Evolutionary conservation across 2,888 invertebrate species (phyloP).

Genomic region (Merodon equestris): DNA sequence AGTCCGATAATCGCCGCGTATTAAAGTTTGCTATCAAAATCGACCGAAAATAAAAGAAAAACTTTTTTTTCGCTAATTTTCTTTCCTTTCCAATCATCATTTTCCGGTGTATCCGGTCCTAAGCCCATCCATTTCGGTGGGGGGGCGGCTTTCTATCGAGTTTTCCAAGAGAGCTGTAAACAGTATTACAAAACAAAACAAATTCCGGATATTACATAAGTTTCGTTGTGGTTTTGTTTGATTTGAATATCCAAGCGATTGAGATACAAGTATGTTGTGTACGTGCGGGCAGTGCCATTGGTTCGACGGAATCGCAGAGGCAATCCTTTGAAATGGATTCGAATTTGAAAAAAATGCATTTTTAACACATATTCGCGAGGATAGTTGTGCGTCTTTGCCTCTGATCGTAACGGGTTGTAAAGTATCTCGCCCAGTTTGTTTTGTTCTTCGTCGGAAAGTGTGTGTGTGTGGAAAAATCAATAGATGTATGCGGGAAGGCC

Average conservation of each 20-base stretch:
- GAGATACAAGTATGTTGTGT: too few relatives aligned
- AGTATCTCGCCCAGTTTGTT: neutral
- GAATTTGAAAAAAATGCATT: slow-evolving; percentile 13
- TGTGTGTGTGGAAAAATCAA: slow-evolving; percentile 59
- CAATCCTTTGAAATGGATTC: neutral
- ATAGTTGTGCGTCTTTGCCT: slow-evolving; percentile 1
- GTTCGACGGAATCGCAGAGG: too few relatives aligned
- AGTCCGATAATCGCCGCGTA: slow-evolving; percentile 56
- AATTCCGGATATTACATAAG: slow-evolving; percentile 42
- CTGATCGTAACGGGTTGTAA: slow-evolving; percentile 1
- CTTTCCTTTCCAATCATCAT: neutral
- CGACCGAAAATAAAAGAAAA: neutral
- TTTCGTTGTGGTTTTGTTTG: slow-evolving; percentile 13
- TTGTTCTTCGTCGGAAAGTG: slow-evolving; percentile 22
- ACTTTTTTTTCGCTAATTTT: slow-evolving; percentile 18
- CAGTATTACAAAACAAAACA: neutral
- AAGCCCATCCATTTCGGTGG: neutral
- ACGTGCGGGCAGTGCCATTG: too few relatives aligned
- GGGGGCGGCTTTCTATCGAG: too few relatives aligned
- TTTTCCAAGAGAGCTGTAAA: too few relatives aligned
- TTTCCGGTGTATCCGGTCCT: slow-evolving; percentile 5
- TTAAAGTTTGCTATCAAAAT: slow-evolving; percentile 30
- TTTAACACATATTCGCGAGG: too few relatives aligned
- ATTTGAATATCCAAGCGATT: too few relatives aligned
- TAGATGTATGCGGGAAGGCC: slow-evolving; percentile 36